phyloP scores from a whole-genome alignment of 1,140 invertebrate species.

The Gyrodactylus bullatarudis region DNA sequence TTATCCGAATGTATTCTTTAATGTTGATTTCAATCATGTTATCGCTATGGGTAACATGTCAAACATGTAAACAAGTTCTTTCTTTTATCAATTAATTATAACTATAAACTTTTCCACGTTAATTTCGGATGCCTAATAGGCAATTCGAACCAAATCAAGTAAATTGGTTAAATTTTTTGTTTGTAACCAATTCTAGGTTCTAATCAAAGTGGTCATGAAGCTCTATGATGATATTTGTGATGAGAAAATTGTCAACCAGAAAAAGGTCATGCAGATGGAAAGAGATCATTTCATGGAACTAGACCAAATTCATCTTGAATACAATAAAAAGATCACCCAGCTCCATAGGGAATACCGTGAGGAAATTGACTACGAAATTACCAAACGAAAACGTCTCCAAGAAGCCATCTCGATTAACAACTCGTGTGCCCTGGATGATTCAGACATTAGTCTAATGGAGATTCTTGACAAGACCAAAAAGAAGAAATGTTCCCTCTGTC shows the following conservation, averaged over 20 bases:
- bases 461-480: neutral
- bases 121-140: no score
- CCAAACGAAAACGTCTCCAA: neutral
- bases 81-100: no score
- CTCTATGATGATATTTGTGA: neutral
- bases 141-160: no score
- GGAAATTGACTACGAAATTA: neutral
- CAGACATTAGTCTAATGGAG: neutral
- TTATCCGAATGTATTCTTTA: no score
- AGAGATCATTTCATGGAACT: neutral
- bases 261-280: neutral
- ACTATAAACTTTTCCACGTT: no score
- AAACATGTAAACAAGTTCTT: no score
- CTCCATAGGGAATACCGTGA: neutral
- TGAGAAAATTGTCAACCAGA: neutral
- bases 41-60: no score
- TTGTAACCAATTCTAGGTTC: neutral
- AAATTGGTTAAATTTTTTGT: no score
- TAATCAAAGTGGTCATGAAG: neutral
- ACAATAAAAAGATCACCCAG: neutral
- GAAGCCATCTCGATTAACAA: neutral
- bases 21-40: neutral
- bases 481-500: neutral
- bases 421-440: neutral
- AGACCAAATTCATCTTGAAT: neutral